These are phyloP conservation scores for Mesaphorura yosii DNA, from an alignment of 1,140 invertebrate species.

Conservation along the genomic window DNA sequence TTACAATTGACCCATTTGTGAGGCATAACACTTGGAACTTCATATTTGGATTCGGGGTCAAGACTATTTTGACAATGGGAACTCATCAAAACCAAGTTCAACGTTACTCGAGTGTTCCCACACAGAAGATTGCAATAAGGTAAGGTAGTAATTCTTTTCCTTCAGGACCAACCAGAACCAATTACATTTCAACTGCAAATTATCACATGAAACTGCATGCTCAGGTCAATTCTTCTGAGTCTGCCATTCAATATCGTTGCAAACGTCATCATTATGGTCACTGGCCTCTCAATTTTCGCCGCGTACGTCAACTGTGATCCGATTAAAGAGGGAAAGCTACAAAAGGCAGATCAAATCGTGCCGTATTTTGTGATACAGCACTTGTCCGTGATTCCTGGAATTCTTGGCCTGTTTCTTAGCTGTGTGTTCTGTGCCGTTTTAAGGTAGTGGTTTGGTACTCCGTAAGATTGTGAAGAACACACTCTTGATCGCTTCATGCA, in stretches of 20 bases:
- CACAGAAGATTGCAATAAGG: slow-evolving; percentile 9
- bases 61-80: slow-evolving; percentile 40
- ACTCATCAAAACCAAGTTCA: slow-evolving; percentile 45
- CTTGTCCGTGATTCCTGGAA: slow-evolving; percentile 24
- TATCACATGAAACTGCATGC: neutral
- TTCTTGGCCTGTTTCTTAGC: slow-evolving; percentile 27
- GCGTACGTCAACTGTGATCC: slow-evolving; percentile 36
- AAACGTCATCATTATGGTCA: slow-evolving; percentile 2
- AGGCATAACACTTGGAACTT: slow-evolving; percentile 43
- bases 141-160: neutral
- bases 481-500: neutral
- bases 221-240: slow-evolving; percentile 15
- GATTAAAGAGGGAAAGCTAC: slow-evolving; percentile 22
- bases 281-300: slow-evolving; percentile 36
- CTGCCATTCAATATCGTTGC: slow-evolving; percentile 8
- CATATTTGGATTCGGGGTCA: slow-evolving; percentile 40
- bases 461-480: neutral
- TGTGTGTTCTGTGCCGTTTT: slow-evolving; percentile 26
- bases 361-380: slow-evolving; percentile 27
- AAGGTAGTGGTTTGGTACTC: slow-evolving; percentile 4
- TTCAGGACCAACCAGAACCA: slow-evolving; percentile 8
- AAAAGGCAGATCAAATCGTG: slow-evolving; percentile 28
- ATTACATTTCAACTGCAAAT: neutral
- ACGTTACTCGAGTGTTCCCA: slow-evolving; percentile 34
- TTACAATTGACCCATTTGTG: slow-evolving; percentile 38